These are phyloP conservation scores for Alca torda DNA, from an alignment of 2,797 vertebrate species.

Conservation along the genomic window DNA sequence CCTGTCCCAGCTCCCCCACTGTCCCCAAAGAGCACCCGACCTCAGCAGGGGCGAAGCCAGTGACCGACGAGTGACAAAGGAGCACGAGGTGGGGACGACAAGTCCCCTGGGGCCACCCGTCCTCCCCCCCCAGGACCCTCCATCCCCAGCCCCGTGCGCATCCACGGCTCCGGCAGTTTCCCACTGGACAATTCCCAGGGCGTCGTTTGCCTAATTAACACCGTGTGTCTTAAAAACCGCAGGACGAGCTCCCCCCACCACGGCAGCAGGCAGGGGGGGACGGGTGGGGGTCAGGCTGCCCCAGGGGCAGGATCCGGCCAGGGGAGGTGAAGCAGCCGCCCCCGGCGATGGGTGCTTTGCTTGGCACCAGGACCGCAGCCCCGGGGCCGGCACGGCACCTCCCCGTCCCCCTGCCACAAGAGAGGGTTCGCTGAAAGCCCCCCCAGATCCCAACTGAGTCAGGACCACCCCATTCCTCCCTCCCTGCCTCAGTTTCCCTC, in stretches of 20 bases:
- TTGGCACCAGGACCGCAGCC: not conserved
- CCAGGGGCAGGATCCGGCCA: not conserved
- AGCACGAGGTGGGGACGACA: accelerated
- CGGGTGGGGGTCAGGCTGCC: not conserved
- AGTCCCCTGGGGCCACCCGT: not conserved
- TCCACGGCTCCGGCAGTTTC: accelerated
- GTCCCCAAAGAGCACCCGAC: not conserved
- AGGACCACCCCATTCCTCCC: not conserved
- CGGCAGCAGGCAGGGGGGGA: not conserved
- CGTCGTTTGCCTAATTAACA: not conserved
- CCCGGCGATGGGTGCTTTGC: not conserved
- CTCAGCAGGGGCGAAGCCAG: accelerated
- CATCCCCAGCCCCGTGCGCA: accelerated
- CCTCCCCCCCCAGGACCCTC: accelerated
- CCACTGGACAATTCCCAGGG: not conserved
- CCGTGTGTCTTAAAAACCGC: not conserved
- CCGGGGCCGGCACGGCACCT: not conserved
- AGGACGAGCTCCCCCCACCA: accelerated
- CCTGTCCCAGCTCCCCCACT: accelerated
- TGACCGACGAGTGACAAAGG: accelerated
- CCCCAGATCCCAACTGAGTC: accelerated
- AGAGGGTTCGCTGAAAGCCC: not conserved
- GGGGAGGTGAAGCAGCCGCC: not conserved
- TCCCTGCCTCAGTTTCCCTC: not conserved
- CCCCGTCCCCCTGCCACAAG: not conserved